Evolutionary conservation across 2,888 invertebrate genomes (phyloP), one percentile per base, ranked within the genome.

Genomic region (Epicampocera succincta): DNA sequence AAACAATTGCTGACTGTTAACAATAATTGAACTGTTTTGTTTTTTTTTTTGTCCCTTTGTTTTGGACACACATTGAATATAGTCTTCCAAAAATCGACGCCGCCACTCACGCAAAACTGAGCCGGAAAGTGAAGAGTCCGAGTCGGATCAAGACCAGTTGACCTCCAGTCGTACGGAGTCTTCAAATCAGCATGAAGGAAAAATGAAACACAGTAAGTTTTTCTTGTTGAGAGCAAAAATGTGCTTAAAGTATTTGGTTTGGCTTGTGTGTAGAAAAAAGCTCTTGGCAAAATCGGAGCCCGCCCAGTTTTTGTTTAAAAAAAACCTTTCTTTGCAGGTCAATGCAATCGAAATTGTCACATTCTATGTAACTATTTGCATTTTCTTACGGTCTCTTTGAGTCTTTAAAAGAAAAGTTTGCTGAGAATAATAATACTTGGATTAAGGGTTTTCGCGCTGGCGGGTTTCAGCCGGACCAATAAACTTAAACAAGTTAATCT

Each of bases 161-260:
- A 95, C 94, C 84, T 94, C 94, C 84, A 95, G 95, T 88, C 92
- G 94, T 87, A 94, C 94, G 73, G 94, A 95, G 91, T 94, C 94
- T 86, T 94, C 94, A 89, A 95, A 94, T 91, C 95, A 95, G 87
- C 92, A 95, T 86, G 94, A 95, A 88, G 93, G 93, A 88, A 94
- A 94, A 91, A 93, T 93, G 87, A 94, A 94, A 90, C 94, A 94
- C 90, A 94, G 94, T 94, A 92, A 92, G 93, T 74, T n/a, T 21
- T 0, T 48, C 15, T 58, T 21, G 0, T 17, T 50, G 3, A n/a
- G 17, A 8, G 21, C 15, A 48, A 46, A 60, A 48, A 42, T 29
- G n/a, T n/a, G n/a, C 8, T 25, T 69, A 69, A 69, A 56, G 40
- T 48, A 60, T 74, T 82, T 80, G 75, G 63, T 73, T 56, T 38